phyloP scores from a whole-genome alignment of 2,113 vertebrate species.

The Callithrix jacchus region DNA sequence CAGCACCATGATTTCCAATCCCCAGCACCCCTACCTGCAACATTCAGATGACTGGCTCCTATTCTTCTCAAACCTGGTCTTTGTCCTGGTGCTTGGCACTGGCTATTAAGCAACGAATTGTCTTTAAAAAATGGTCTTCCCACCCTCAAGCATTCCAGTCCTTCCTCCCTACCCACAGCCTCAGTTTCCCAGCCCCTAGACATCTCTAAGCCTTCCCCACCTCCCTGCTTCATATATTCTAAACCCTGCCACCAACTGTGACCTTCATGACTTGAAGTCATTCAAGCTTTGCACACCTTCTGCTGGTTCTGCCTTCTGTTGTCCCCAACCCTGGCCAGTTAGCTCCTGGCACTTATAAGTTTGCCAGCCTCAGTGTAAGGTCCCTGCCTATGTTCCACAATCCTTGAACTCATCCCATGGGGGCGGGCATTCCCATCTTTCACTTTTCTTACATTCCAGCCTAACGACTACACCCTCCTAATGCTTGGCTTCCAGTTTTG shows the following conservation, averaged over 20 bases:
- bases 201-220: background rate
- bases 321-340: background rate
- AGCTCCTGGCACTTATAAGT: background rate
- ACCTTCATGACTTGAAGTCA: conserved; percentile 28
- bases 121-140: background rate
- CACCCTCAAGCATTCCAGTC: background rate
- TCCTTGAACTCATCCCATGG: conserved; percentile 6
- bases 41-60: background rate
- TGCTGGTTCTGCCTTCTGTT: background rate
- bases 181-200: background rate
- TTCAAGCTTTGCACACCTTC: conserved; percentile 28
- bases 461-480: background rate
- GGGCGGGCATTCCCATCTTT: background rate
- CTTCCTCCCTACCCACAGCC: background rate
- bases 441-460: background rate
- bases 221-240: background rate
- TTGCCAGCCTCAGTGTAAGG: background rate
- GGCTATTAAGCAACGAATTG: background rate
- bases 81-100: background rate
- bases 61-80: background rate
- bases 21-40: background rate
- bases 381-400: background rate
- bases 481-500: conserved; percentile 23
- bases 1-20: background rate
- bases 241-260: background rate